Evolutionary conservation across 2,888 invertebrate species (phyloP).

Genomic region (Cephus runcator): DNA sequence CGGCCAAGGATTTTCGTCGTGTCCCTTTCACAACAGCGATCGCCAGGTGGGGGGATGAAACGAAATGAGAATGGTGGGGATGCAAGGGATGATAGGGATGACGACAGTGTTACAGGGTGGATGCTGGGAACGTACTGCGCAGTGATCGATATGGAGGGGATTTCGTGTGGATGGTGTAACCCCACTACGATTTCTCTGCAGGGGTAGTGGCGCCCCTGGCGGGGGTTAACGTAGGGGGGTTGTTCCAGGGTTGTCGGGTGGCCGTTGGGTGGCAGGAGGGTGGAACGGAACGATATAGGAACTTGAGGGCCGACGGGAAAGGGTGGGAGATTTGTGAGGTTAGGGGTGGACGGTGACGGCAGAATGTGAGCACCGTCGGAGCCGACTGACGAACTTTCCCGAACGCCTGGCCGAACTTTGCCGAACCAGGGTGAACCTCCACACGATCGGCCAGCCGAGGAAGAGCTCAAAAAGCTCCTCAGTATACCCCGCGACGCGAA

Average conservation of each 20-base stretch:
- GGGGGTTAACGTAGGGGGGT: not conserved
- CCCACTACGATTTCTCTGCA: not conserved
- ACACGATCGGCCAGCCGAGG: constrained; percentile 7
- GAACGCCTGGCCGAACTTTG: not conserved
- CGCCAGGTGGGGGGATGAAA: not conserved
- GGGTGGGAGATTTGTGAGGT: not conserved
- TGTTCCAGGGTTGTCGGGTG: constrained; percentile 2
- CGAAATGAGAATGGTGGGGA: not conserved
- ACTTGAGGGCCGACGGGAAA: not conserved
- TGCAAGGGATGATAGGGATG: constrained; percentile 25
- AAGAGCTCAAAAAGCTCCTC: constrained; percentile 18
- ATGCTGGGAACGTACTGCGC: constrained; percentile 34
- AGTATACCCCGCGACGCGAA: constrained; percentile 42
- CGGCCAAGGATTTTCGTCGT: constrained; percentile 9
- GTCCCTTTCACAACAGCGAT: not conserved
- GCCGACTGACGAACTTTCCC: not conserved
- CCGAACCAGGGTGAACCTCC: constrained; percentile 10
- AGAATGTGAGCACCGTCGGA: constrained; percentile 31
- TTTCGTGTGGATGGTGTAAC: not conserved
- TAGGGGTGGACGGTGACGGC: constrained; percentile 19
- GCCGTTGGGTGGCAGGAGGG: not conserved
- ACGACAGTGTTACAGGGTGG: constrained; percentile 30
- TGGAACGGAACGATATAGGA: not conserved
- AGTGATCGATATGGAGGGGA: constrained; percentile 54
- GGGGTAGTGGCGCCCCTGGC: not conserved